Conservation (phyloP, 1,140 invertebrate genomes). For the Formica exsecta region DNA sequence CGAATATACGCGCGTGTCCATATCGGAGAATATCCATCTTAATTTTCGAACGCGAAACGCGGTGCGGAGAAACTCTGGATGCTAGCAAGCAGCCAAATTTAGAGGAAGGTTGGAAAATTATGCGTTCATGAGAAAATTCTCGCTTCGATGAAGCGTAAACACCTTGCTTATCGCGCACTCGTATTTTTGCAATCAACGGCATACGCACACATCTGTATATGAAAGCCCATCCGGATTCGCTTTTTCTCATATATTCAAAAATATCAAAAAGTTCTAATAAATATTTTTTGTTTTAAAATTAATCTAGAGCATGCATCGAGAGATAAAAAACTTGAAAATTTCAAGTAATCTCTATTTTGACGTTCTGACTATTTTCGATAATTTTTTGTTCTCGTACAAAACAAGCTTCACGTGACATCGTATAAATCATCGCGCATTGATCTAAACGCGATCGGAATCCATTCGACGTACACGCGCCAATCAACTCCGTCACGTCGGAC, state of each 20-base stretch:
- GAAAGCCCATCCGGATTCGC: background rate
- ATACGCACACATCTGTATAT: background rate
- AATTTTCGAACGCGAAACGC: slow-evolving; percentile 32
- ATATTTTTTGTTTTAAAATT: background rate
- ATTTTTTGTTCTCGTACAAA: background rate
- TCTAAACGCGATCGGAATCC: background rate
- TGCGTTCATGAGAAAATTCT: slow-evolving; percentile 44
- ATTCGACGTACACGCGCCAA: slow-evolving; percentile 20
- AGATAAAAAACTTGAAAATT: slow-evolving; percentile 5
- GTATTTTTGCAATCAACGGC: slow-evolving; percentile 37
- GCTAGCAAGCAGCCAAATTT: slow-evolving; percentile 26
- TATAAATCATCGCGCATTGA: background rate
- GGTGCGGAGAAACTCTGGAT: background rate
- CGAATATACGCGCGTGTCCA: background rate
- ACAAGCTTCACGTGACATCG: background rate
- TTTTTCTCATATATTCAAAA: background rate
- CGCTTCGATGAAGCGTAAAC: slow-evolving; percentile 56
- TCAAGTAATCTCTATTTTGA: background rate
- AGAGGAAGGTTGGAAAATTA: slow-evolving; percentile 50
- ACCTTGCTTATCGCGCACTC: slow-evolving; percentile 39
- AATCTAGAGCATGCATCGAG: no score
- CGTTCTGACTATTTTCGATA: background rate
- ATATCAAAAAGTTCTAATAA: slow-evolving; percentile 20
- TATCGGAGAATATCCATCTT: slow-evolving; percentile 39
- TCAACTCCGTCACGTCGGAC: slow-evolving; percentile 32